Percentiles rank a stretch among this genome's conserved stretches.
phyloP scores from a whole-genome alignment of 2,797 vertebrate genomes.

The Ctenopoma kingsleyae region DNA sequence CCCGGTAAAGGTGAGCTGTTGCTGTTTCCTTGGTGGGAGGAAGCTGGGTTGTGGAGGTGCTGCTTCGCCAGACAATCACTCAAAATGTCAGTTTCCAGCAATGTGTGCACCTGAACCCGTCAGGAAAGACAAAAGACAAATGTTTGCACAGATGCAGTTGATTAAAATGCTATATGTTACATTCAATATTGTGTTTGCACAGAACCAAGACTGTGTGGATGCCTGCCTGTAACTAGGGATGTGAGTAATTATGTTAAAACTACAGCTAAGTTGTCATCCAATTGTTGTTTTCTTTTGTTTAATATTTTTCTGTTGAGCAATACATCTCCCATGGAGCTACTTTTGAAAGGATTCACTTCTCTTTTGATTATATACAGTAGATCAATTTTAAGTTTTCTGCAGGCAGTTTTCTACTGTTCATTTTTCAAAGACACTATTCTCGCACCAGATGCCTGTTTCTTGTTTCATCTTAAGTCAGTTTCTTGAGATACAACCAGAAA shows the following conservation, averaged over 20 bases:
- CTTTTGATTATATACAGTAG: conserved; percentile 57
- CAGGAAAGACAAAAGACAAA: conserved; percentile 35
- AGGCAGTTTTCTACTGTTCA: conserved; percentile 60
- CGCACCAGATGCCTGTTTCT: conserved; percentile 63
- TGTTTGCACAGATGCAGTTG: not conserved
- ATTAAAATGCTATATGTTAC: not conserved
- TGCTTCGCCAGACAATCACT: conserved; percentile 77
- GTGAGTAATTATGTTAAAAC: conserved; percentile 48
- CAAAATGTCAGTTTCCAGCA: conserved; percentile 71
- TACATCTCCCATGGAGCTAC: conserved; percentile 37
- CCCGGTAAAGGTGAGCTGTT: conserved; percentile 56
- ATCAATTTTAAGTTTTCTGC: conserved; percentile 61
- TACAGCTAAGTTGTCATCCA: conserved; percentile 39
- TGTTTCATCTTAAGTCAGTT: conserved; percentile 58
- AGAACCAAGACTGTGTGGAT: conserved; percentile 21
- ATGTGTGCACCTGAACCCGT: conserved; percentile 61
- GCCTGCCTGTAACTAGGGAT: conserved; percentile 23
- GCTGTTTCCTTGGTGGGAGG: conserved; percentile 54
- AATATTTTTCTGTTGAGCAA: conserved; percentile 42
- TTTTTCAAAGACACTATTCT: conserved; percentile 52
- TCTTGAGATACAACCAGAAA: conserved; percentile 51
- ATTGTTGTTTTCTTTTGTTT: not conserved
- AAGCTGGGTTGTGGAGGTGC: conserved; percentile 69
- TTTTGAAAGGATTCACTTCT: conserved; percentile 40
- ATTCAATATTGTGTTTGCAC: conserved; percentile 8